Conservation (phyloP, 2,797 vertebrate species). For the Argya squamiceps region DNA sequence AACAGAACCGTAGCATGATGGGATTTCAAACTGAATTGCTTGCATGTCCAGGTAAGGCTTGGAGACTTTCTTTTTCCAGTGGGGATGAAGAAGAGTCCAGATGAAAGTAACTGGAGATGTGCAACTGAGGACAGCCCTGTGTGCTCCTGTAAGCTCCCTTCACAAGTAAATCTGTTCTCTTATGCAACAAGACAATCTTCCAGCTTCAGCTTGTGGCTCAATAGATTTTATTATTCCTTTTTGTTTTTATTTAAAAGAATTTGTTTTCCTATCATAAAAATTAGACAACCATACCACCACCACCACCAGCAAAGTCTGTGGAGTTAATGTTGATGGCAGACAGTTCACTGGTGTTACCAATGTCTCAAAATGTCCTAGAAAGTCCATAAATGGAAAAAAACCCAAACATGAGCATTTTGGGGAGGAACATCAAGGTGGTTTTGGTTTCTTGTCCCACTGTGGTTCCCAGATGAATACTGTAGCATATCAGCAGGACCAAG, state of each 20-base stretch:
- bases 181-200: constrained; percentile 64
- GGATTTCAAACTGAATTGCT: neutral
- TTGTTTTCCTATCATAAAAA: constrained; percentile 80
- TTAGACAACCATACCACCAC: constrained; percentile 74
- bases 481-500: constrained; percentile 56
- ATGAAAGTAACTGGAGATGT: neutral
- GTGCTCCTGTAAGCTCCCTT: constrained; percentile 36
- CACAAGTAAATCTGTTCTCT: constrained; percentile 49
- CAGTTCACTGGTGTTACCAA: constrained; percentile 62
- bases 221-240: constrained; percentile 79
- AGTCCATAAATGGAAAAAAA: constrained; percentile 56
- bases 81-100: constrained; percentile 18
- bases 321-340: constrained; percentile 74
- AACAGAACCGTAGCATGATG: neutral
- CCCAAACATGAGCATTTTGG: constrained; percentile 39
- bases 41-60: constrained; percentile 27
- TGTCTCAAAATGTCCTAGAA: constrained; percentile 54
- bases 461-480: constrained; percentile 66
- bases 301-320: constrained; percentile 75
- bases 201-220: constrained; percentile 74
- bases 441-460: constrained; percentile 61
- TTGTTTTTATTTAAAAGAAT: constrained; percentile 81
- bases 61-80: neutral
- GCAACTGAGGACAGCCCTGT: constrained; percentile 26
- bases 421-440: constrained; percentile 60